Evolutionary conservation across 2,797 vertebrate species (phyloP).

Genomic region (Helicolenus hilgendorfi): DNA sequence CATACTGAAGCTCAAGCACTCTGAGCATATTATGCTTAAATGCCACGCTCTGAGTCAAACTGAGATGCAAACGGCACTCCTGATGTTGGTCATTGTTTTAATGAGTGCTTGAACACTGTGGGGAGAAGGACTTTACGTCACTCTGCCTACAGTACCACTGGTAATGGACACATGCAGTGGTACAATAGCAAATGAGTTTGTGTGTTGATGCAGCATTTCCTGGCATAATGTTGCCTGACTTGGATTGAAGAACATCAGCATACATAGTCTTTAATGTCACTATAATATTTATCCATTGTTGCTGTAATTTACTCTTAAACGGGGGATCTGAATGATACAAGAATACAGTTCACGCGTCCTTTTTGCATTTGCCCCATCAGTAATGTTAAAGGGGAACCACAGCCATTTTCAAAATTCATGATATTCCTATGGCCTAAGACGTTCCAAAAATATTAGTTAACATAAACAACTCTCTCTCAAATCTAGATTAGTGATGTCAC

Average conservation of each 20-base stretch:
- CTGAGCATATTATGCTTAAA: not conserved
- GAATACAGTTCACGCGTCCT: not conserved
- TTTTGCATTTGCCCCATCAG: not conserved
- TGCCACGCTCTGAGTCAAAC: not conserved
- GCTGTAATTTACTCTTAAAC: not conserved
- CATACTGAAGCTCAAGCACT: not conserved
- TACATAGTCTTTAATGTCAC: not conserved
- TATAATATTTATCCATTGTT: not conserved
- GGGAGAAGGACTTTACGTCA: not conserved
- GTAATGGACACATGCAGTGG: not conserved
- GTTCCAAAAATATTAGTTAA: not conserved
- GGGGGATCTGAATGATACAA: not conserved
- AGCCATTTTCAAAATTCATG: not conserved
- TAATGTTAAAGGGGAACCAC: not conserved
- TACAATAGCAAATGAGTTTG: not conserved
- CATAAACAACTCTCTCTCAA: not conserved
- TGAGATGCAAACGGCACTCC: not conserved
- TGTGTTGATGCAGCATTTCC: not conserved
- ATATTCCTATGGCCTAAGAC: not conserved
- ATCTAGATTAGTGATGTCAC: no score
- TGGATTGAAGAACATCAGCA: not conserved
- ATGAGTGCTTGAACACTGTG: not conserved
- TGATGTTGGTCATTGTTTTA: constrained; percentile 9
- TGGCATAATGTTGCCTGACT: not conserved
- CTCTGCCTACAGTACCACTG: not conserved